Base-by-base conservation (phyloP, 2,888 invertebrate species). In the Pantelozetes paolii region DNA sequence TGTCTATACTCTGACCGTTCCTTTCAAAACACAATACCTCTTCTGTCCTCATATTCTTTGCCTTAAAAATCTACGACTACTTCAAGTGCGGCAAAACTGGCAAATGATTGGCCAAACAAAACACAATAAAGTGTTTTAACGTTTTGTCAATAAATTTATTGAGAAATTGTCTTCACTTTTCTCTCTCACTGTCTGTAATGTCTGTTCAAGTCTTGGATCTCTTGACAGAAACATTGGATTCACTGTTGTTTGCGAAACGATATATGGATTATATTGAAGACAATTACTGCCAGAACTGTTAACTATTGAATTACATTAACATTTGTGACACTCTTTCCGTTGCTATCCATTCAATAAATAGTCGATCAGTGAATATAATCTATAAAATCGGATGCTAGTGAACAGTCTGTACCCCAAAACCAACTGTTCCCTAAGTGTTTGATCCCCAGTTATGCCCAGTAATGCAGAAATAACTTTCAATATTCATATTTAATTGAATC, bases 401-500 rank as follows among this genome's bases (percentile, higher is more conserved):
- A 50, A 6, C 20, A 30, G 32, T 30, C n/a, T 30, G 20, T 26
- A 18, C 26, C 11, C n/a, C 2, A 54, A 8, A 28, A 23, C 9
- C 9, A 18, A 59, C 30, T 28, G 32, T 18, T 59, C 9, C 59
- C 11, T 8, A 54, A 26, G 54, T 54, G 26, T 45, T 9, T 6
- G 45, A 15, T 26, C n/a, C n/a, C n/a, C n/a, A n/a, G n/a, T n/a
- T n/a, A n/a, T n/a, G n/a, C n/a, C 57, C 59, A 59, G 28, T 59
- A 59, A 59, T 59, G 59, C 59, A 59, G 6, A 59, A 59, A 59
- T 30, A 13, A 59, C 23, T 59, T 59, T 59, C 26, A 59, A 59
- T 59, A 59, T 59, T 59, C 59, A 59, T 30, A 59, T 59, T 59
- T 59, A 32, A 59, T 59, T 59, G 59, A 59, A 59, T 59, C 28